Percentiles rank a stretch among this genome's conserved stretches.
Evolutionary conservation across 2,113 vertebrate species (phyloP).

Genomic region (Nannobrachium achirus): DNA sequence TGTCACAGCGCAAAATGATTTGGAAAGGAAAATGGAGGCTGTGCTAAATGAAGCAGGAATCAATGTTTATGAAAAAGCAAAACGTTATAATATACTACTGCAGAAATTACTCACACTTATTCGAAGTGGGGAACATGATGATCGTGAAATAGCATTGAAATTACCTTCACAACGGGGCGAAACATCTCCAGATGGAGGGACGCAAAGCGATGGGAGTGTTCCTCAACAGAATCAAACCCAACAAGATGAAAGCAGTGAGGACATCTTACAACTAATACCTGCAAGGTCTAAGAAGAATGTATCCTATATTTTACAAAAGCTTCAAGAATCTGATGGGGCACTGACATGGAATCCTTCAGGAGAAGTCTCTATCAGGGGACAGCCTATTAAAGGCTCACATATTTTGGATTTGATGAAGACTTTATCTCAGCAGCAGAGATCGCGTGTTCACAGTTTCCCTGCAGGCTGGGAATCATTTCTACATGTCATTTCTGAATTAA

Average conservation of each 20-base stretch:
- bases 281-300: neutral
- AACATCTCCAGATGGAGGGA: too few species aligned
- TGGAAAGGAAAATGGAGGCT: conserved; percentile 1
- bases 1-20: neutral
- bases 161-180: too few species aligned
- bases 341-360: neutral
- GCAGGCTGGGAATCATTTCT: neutral
- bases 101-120: neutral
- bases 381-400: neutral
- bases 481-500: neutral
- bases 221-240: too few species aligned
- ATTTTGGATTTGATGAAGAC: neutral
- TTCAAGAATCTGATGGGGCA: neutral
- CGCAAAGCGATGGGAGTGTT: too few species aligned
- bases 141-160: neutral
- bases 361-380: neutral
- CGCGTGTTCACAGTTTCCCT: neutral
- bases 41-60: neutral
- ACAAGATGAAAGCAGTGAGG: neutral
- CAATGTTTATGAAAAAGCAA: neutral
- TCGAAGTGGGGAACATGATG: neutral
- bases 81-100: neutral
- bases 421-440: neutral
- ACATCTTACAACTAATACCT: neutral
- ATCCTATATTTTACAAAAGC: neutral